A percentile compares a stretch with the other conserved stretches of the same genome.
These are phyloP conservation scores for Parasteatoda tepidariorum DNA, from an alignment of 1,140 invertebrate species.

Conservation along the genomic window DNA sequence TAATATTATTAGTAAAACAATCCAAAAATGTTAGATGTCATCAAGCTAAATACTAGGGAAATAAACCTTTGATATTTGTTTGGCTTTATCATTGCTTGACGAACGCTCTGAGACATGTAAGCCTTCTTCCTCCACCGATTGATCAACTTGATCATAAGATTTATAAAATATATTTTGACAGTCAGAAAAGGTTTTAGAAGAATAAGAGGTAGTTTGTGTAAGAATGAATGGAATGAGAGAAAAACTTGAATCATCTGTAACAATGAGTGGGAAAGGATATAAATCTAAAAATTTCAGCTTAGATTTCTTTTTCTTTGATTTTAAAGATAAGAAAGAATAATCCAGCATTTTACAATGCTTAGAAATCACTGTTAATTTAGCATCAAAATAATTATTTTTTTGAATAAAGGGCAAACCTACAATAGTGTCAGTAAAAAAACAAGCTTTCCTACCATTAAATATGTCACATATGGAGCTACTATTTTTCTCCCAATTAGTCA, in stretches of 20 bases:
- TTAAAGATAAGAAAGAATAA: neutral
- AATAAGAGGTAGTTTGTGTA: neutral
- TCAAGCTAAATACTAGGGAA: neutral
- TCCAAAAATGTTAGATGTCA: neutral
- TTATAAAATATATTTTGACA: neutral
- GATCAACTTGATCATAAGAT: neutral
- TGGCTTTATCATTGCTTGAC: neutral
- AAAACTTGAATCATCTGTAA: slow-evolving; percentile 14
- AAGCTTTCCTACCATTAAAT: too few relatives aligned
- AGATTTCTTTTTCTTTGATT: neutral
- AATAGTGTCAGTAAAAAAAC: too few relatives aligned
- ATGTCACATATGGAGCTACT: too few relatives aligned
- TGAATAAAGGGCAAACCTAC: neutral
- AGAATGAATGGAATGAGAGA: slow-evolving; percentile 1
- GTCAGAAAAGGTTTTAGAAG: neutral
- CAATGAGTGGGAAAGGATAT: neutral
- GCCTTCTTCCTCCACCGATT: neutral
- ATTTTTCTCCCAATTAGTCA: too few relatives aligned
- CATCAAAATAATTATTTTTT: neutral
- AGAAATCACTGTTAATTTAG: neutral
- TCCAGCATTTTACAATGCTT: neutral
- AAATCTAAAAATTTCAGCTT: slow-evolving; percentile 2
- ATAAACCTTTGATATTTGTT: neutral
- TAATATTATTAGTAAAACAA: neutral
- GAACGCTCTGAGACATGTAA: neutral